Evolutionary conservation across 2,113 vertebrate species (phyloP), one percentile per base, ranked within the genome.

Genomic region (Ictalurus furcatus): DNA sequence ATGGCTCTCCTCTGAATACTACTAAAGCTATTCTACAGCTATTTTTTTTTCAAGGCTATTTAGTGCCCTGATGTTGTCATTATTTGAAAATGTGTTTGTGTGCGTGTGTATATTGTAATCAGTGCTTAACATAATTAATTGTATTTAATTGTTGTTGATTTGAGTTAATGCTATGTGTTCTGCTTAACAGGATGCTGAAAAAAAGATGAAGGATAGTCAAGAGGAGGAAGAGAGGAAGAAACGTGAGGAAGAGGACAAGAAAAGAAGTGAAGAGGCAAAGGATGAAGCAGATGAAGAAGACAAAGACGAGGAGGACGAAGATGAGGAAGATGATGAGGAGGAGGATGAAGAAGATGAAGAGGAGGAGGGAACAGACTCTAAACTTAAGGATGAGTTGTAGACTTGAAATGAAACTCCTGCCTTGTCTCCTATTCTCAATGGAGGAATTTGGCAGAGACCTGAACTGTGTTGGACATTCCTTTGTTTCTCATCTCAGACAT

Each of bases 341-440:
- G 93, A 94, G 0, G 93, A 94, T 0, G 94, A 93, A 0, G 94
- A 95, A 0, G 93, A 94, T 0, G 93, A 94, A 5, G 94, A 94
- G 0, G 94, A 96, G 16, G 93, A 92, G 80, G 94, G 87, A 92
- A 95, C 94, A 87, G 95, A 96, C 92, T 94, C 95, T 91, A 92
- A 95, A 91, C 91, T 93, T 91, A 96, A 95, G 91, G 95, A 97
- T 89, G 96, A 97, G 93, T 94, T 96, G 90, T 97, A 96, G 95
- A 93, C 76, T 91, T 74, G 11, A 48, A 88, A 89, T 85, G 90
- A 89, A 92, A 93, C 92, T 93, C 82, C 61, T 80, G 89, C 86
- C 80, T 85, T 84, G 25, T 69, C 61, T 84, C 76, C 76, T 90
- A 90, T 91, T 92, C 84, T 85, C 87, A n/a, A 52, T 76, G 90